Evolutionary conservation across 1,140 invertebrate genomes (phyloP).

Genomic region (Euura saliciscinereae): DNA sequence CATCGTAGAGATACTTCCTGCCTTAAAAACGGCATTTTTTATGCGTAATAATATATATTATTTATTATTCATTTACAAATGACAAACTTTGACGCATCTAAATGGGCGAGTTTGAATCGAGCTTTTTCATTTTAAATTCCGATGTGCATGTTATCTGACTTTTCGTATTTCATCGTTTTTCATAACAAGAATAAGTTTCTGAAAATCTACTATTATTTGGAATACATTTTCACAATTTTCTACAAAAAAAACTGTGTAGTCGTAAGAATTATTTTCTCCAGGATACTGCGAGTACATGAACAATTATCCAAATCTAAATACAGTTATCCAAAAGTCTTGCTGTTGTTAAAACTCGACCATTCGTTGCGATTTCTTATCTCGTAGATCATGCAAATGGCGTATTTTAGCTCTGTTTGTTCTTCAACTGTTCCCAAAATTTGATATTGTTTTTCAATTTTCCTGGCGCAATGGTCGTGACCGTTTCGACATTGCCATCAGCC

Average conservation of each 20-base stretch:
- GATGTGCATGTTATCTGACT: too few species aligned
- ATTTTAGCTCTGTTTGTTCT: constrained; percentile 36
- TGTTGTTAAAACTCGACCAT: background rate
- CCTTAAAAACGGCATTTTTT: background rate
- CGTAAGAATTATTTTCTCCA: too few species aligned
- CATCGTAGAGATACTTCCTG: background rate
- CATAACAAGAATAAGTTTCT: too few species aligned
- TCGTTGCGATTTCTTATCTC: background rate
- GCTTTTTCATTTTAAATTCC: background rate
- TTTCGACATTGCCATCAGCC: constrained; percentile 13
- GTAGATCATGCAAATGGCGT: background rate
- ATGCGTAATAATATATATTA: constrained; percentile 1
- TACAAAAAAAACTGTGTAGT: background rate
- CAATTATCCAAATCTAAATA: background rate
- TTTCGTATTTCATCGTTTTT: too few species aligned
- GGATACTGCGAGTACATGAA: background rate
- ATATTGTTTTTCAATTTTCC: constrained; percentile 52
- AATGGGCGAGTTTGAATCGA: background rate
- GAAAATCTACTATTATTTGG: too few species aligned
- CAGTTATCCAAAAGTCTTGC: background rate
- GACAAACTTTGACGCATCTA: background rate
- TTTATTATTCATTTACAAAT: background rate
- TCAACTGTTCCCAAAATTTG: constrained; percentile 52
- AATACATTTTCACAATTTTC: too few species aligned
- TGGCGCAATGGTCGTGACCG: constrained; percentile 35